These are phyloP conservation scores for Chelidonichthys spinosus DNA, from an alignment of 2,797 vertebrate genomes.

Conservation along the genomic window DNA sequence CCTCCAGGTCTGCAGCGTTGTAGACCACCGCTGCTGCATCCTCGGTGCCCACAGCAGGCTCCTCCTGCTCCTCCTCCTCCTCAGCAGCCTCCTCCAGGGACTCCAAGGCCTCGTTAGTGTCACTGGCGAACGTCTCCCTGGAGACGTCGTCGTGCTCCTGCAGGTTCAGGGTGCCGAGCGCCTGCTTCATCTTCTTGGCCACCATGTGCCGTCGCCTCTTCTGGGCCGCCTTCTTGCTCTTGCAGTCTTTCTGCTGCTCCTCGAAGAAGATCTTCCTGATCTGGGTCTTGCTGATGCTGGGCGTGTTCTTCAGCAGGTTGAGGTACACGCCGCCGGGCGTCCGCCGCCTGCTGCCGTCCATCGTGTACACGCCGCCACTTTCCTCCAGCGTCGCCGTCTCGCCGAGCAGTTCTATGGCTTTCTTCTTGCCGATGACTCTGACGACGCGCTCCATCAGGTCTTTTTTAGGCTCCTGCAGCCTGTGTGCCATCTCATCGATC, in stretches of 20 bases:
- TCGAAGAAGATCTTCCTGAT: slow-evolving; percentile 92
- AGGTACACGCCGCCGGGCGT: slow-evolving; percentile 97
- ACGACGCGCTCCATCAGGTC: slow-evolving; percentile 93
- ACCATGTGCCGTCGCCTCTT: slow-evolving; percentile 91
- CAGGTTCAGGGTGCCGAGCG: slow-evolving; percentile 92
- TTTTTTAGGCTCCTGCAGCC: slow-evolving; percentile 95
- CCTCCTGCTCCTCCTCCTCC: slow-evolving; percentile 72
- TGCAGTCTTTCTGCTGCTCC: slow-evolving; percentile 90
- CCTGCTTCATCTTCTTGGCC: slow-evolving; percentile 97
- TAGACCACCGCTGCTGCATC: slow-evolving; percentile 92
- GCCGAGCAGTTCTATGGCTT: slow-evolving; percentile 92
- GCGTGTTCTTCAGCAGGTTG: slow-evolving; percentile 94
- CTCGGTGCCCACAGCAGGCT: slow-evolving; percentile 87
- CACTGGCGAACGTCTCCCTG: slow-evolving; percentile 96
- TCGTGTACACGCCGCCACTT: slow-evolving; percentile 90
- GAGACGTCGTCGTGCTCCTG: slow-evolving; percentile 96
- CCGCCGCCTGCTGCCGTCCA: slow-evolving; percentile 94
- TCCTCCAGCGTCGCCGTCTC: slow-evolving; percentile 94
- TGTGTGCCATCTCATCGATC: slow-evolving; percentile 92
- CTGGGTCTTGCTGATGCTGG: slow-evolving; percentile 89
- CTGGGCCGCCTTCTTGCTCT: slow-evolving; percentile 93
- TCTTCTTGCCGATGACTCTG: slow-evolving; percentile 88
- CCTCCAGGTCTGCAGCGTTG: slow-evolving; percentile 90
- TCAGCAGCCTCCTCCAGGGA: slow-evolving; percentile 89
- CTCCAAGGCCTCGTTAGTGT: slow-evolving; percentile 94